phyloP scores from a whole-genome alignment of 2,113 vertebrate genomes.

The Eleginops maclovinus region DNA sequence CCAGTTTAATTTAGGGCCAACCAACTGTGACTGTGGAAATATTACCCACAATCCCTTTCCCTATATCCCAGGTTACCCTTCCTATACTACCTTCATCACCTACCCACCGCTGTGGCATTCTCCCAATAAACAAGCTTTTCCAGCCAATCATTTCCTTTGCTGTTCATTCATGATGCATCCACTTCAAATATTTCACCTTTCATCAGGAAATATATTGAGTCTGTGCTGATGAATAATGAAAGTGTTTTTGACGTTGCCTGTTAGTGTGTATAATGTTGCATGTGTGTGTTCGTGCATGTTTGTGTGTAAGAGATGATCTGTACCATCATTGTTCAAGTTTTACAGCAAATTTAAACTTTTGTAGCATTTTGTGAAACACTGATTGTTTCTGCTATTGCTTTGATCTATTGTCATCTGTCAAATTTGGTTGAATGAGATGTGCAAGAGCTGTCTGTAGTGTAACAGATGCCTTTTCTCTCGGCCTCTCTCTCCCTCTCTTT shows the following conservation, averaged over 20 bases:
- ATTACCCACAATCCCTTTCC: conserved; percentile 63
- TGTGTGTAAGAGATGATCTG: conserved; percentile 18
- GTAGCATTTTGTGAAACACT: conserved; percentile 56
- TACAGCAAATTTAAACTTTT: conserved; percentile 23
- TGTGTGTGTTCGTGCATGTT: conserved; percentile 17
- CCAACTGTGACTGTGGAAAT: conserved; percentile 71
- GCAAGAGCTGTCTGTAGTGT: conserved; percentile 35
- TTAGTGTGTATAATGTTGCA: not conserved
- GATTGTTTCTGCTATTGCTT: conserved; percentile 56
- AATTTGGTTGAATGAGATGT: conserved; percentile 61
- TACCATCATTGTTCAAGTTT: conserved; percentile 20
- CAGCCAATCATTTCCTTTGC: conserved; percentile 53
- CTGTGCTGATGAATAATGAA: conserved; percentile 45
- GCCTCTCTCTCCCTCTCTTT: not conserved
- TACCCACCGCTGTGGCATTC: not conserved
- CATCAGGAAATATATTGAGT: conserved; percentile 43
- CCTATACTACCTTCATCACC: conserved; percentile 5
- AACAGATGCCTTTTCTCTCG: conserved; percentile 36
- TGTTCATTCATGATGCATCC: conserved; percentile 59
- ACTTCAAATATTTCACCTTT: conserved; percentile 49
- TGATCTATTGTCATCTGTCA: conserved; percentile 64
- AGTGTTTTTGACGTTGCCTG: conserved; percentile 3
- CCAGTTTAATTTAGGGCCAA: conserved; percentile 66
- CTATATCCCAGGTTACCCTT: conserved; percentile 45
- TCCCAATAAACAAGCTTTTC: conserved; percentile 63